phyloP scores from a whole-genome alignment of 2,888 invertebrate genomes.

The Parnassius apollo region DNA sequence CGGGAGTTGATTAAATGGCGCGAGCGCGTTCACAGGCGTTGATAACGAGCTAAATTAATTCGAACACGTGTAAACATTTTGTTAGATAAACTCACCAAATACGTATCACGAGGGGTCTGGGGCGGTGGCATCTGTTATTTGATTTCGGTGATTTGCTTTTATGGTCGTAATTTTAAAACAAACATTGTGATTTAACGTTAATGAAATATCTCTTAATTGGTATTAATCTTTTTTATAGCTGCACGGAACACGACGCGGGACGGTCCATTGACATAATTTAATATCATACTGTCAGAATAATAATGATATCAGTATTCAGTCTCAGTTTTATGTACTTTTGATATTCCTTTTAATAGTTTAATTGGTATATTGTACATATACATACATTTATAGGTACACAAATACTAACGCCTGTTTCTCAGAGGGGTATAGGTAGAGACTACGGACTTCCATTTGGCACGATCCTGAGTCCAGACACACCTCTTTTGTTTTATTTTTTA shows the following conservation, averaged over 20 bases:
- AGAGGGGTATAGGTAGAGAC: too few species aligned
- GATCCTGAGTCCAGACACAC: too few species aligned
- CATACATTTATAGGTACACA: too few species aligned
- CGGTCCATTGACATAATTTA: constrained; percentile 12
- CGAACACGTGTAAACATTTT: constrained; percentile 72
- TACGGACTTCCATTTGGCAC: too few species aligned
- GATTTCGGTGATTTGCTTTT: constrained; percentile 65
- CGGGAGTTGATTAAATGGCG: constrained; percentile 57
- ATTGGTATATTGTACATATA: not conserved
- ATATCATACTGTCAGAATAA: not conserved
- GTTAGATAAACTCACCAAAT: constrained; percentile 61
- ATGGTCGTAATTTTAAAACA: constrained; percentile 59
- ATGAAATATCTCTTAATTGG: constrained; percentile 53
- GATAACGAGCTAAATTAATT: constrained; percentile 70
- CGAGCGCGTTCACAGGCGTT: constrained; percentile 51
- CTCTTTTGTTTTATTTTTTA: too few species aligned
- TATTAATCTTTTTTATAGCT: constrained; percentile 49
- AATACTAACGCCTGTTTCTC: too few species aligned
- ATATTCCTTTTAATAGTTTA: too few species aligned
- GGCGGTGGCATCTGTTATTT: constrained; percentile 52
- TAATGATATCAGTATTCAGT: not conserved
- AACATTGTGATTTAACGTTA: constrained; percentile 58
- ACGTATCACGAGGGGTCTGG: constrained; percentile 46
- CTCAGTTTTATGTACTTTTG: too few species aligned
- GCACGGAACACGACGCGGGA: constrained; percentile 4